Evolutionary conservation across 1,140 invertebrate genomes (phyloP), one percentile per base, ranked within the genome.

Genomic region (Scaptomyza montana): DNA sequence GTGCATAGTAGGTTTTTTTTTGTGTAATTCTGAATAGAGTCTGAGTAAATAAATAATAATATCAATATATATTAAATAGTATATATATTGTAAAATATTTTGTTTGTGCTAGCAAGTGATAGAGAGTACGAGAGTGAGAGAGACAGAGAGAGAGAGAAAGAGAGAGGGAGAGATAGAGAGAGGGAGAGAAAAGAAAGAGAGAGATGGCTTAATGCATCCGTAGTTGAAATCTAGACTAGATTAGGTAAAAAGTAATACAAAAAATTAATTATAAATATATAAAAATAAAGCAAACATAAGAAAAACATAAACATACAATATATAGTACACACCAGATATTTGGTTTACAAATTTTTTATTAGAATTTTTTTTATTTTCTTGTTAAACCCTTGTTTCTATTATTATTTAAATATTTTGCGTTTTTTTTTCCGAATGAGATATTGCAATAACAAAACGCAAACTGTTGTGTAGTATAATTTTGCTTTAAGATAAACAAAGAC

Each of bases 191-290:
- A 1, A 43, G 39, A 43, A 3, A 43, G 19, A 39, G 28, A 47
- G 30, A 50, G 25, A 46, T n/a, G 28, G 60, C n/a, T 12, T 36
- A 47, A 47, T 50, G 25, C 46, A 50, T 39, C 55, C 73, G 45
- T 39, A 65, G 65, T 81, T 50, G 28, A 39, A 30, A 25, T 43
- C 43, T 59, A 59, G 77, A 73, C 53, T 84, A 84, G 76, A 69
- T 47, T 71, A 81, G 79, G 56, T 61, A 49, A 73, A 60, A 59
- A 21, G 2, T 9, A 56, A 43, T 6, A 16, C 21, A 5, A 68
- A 19, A 43, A 33, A 43, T 21, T 50, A 53, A 25, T 25, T 41
- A 57, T 39, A 54, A 63, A 16, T 33, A 54, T 6, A 21, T 51
- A 50, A 60, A 64, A 61, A 21, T 45, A 54, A 60, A 55, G 41